These are phyloP conservation scores for Eumacrocentrus americanus DNA, from an alignment of 2,888 invertebrate species.

Conservation along the genomic window DNA sequence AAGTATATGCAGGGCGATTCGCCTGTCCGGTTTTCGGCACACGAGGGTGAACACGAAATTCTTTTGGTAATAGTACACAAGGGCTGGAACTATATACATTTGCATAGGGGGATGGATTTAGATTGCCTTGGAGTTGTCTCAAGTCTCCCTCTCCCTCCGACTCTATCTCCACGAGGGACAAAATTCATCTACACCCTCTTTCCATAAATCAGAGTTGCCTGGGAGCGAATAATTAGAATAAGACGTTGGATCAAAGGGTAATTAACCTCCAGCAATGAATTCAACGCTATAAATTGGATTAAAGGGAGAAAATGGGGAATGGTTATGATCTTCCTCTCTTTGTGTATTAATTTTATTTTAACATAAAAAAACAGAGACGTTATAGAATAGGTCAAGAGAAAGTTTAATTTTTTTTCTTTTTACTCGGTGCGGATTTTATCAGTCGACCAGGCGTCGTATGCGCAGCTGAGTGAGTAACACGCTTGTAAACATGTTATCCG, in stretches of 20 bases:
- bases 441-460: not conserved
- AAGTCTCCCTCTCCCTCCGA: not conserved
- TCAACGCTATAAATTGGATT: not conserved
- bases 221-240: not conserved
- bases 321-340: too few species aligned
- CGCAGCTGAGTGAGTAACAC: constrained; percentile 31
- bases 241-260: constrained; percentile 13
- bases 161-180: not conserved
- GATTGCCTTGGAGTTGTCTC: constrained; percentile 4
- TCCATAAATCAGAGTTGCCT: constrained; percentile 17
- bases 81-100: too few species aligned
- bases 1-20: too few species aligned
- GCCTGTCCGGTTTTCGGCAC: too few species aligned
- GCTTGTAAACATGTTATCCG: constrained; percentile 34
- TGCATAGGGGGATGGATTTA: constrained; percentile 15
- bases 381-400: not conserved
- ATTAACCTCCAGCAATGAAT: constrained; percentile 8
- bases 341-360: not conserved
- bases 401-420: not conserved
- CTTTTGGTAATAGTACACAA: too few species aligned
- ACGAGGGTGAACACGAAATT: too few species aligned
- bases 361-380: constrained; percentile 7
- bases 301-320: not conserved
- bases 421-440: not conserved
- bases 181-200: constrained; percentile 20